phyloP scores from a whole-genome alignment of 1,140 invertebrate genomes.

The Zaprionus vittiger region DNA sequence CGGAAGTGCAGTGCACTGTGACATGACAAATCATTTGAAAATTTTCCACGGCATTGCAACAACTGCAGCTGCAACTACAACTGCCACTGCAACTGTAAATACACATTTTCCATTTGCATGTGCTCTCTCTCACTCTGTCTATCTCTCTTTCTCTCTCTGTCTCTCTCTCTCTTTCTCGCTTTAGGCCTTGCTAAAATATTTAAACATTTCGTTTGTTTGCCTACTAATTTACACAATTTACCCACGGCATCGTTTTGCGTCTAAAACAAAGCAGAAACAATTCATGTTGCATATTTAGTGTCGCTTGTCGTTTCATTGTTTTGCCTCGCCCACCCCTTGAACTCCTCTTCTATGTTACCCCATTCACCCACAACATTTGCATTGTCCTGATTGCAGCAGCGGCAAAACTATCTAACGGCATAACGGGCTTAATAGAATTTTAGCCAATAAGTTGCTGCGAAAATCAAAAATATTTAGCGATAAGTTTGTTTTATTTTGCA shows the following conservation, averaged over 20 bases:
- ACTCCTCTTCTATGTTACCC: not conserved
- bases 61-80: conserved; percentile 1
- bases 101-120: not conserved
- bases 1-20: conserved; percentile 69
- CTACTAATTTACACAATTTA: conserved; percentile 62
- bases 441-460: not conserved
- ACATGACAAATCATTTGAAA: conserved; percentile 79
- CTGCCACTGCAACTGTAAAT: conserved; percentile 13
- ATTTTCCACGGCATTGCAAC: conserved; percentile 32
- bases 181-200: conserved; percentile 55
- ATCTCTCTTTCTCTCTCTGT: not conserved
- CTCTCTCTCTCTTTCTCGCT: not conserved
- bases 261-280: conserved; percentile 32
- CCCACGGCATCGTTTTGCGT: conserved; percentile 12
- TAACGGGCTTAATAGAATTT: not conserved
- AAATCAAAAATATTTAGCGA: not conserved
- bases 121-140: not conserved
- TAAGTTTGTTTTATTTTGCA: not conserved
- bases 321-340: not conserved
- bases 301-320: conserved; percentile 10
- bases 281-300: conserved; percentile 25
- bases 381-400: conserved; percentile 43
- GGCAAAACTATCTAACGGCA: not conserved
- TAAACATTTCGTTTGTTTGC: conserved; percentile 55
- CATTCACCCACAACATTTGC: conserved; percentile 48